Evolutionary conservation across 2,888 invertebrate species (phyloP).

Genomic region (Eupithecia dodoneata): DNA sequence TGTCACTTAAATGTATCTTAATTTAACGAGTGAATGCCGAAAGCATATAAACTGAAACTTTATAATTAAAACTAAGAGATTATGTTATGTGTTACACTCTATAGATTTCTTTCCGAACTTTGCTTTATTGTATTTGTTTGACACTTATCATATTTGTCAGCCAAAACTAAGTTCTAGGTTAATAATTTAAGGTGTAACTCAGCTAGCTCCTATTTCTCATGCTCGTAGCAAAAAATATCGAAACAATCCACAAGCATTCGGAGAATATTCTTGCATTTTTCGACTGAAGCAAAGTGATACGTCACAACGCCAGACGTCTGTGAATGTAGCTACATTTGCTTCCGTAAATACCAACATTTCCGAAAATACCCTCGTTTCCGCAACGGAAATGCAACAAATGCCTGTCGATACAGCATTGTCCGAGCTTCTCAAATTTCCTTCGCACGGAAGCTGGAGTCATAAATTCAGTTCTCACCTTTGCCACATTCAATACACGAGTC

Average conservation of each 20-base stretch:
- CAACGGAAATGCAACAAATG: conserved; percentile 19
- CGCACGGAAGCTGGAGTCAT: background rate
- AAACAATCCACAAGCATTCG: background rate
- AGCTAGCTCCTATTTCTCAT: background rate
- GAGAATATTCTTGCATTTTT: background rate
- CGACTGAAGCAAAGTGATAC: conserved; percentile 18
- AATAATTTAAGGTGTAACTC: background rate
- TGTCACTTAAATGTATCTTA: no score
- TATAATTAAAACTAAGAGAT: no score
- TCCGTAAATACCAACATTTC: conserved; percentile 26
- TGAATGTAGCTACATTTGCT: conserved; percentile 23
- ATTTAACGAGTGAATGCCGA: no score
- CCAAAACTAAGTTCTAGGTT: no score
- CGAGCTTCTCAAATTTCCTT: conserved; percentile 19
- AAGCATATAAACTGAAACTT: no score
- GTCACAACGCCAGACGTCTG: conserved; percentile 23
- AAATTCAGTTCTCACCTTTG: background rate
- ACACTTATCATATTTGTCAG: no score
- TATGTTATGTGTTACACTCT: no score
- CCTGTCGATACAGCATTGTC: conserved; percentile 10
- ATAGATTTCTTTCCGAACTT: no score
- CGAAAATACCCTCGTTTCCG: conserved; percentile 20
- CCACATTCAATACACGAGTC: background rate
- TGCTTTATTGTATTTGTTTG: no score
- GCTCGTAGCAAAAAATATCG: background rate